These are phyloP conservation scores for Metallyticus violacea DNA, from an alignment of 2,888 invertebrate species.

Conservation along the genomic window DNA sequence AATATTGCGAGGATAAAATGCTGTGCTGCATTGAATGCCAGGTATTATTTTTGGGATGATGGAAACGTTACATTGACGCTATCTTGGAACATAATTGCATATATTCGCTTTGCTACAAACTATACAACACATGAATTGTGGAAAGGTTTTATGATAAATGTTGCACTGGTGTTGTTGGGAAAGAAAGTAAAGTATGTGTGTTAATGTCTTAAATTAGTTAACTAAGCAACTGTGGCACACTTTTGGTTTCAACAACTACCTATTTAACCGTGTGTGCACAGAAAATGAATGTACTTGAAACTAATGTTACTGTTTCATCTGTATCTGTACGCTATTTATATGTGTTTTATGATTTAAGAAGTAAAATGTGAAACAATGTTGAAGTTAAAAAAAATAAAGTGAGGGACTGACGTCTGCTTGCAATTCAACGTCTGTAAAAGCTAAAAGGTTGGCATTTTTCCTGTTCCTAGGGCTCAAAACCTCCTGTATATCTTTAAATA, in stretches of 20 bases:
- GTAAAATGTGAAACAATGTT: not conserved
- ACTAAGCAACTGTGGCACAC: too few relatives aligned
- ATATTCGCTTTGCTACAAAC: constrained; percentile 89
- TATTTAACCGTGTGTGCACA: not conserved
- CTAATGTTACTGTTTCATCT: not conserved
- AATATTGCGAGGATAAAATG: constrained; percentile 88
- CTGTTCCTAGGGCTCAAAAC: too few relatives aligned
- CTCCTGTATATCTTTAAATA: too few relatives aligned
- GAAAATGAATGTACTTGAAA: not conserved
- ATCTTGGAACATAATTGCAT: constrained; percentile 98
- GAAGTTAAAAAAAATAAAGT: too few relatives aligned
- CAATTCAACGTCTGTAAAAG: too few relatives aligned
- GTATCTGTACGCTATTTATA: not conserved
- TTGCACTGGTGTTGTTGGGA: too few relatives aligned
- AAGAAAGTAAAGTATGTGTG: not conserved
- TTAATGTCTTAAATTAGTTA: too few relatives aligned
- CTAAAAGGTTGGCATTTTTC: too few relatives aligned
- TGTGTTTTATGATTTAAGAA: not conserved
- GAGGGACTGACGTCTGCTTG: too few relatives aligned
- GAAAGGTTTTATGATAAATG: not conserved
- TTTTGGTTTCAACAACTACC: not conserved
- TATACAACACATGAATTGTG: constrained; percentile 60
- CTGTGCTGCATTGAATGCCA: constrained; percentile 91
- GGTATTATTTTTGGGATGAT: constrained; percentile 99
- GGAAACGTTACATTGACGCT: constrained; percentile 93